These are phyloP conservation scores for Oncorhynchus keta DNA, from an alignment of 2,113 vertebrate species.

Conservation along the genomic window DNA sequence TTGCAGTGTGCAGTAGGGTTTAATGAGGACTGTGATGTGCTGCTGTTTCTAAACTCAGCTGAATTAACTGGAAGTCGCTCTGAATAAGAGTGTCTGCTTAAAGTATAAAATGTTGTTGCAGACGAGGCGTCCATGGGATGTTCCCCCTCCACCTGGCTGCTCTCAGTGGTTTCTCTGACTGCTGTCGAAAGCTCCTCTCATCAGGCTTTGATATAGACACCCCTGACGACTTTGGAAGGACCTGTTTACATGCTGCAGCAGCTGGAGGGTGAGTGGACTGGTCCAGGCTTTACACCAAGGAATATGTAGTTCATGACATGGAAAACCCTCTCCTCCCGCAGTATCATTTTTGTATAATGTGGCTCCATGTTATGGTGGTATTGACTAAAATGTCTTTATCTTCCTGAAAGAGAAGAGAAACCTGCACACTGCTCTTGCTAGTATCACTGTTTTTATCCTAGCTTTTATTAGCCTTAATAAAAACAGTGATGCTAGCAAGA, in stretches of 20 bases:
- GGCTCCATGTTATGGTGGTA: no score
- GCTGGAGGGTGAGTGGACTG: slow-evolving; percentile 90
- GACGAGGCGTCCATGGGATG: slow-evolving; percentile 96
- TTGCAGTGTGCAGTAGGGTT: no score
- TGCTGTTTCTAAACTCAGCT: no score
- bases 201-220: slow-evolving; percentile 97
- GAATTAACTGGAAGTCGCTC: not conserved
- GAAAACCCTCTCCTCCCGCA: not conserved
- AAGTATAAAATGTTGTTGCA: slow-evolving; percentile 48
- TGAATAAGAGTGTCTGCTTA: not conserved
- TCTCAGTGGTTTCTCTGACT: slow-evolving; percentile 97
- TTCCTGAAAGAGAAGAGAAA: no score
- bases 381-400: no score
- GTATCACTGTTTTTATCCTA: no score
- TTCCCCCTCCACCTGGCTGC: slow-evolving; percentile 97
- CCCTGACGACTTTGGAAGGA: slow-evolving; percentile 97
- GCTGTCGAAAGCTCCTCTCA: slow-evolving; percentile 95
- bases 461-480: no score
- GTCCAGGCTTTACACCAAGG: not conserved
- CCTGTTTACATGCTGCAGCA: slow-evolving; percentile 98
- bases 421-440: no score
- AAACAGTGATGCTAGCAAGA: no score
- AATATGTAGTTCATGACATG: no score
- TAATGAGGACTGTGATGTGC: no score
- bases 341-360: not conserved